Percentiles rank a stretch among this genome's conserved stretches.
Evolutionary conservation across 2,113 vertebrate species (phyloP).

Genomic region (Epinephelus moara): DNA sequence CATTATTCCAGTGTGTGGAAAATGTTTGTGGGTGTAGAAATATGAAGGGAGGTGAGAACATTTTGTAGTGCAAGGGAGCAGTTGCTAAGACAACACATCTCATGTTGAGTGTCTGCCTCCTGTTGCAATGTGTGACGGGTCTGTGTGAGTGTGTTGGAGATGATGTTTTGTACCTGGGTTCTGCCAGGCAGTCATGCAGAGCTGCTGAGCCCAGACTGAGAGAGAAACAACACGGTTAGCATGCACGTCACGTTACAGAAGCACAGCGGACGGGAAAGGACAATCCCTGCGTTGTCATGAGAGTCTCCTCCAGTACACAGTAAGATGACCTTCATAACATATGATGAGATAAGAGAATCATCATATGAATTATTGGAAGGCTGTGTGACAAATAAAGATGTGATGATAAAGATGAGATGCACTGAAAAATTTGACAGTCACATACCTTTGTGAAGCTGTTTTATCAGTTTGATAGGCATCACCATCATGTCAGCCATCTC

Average conservation of each 20-base stretch:
- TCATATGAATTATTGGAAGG: background rate
- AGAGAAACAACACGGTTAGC: conserved; percentile 67
- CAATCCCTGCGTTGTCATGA: background rate
- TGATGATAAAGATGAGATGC: background rate
- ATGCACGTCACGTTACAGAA: conserved; percentile 1
- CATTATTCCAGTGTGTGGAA: background rate
- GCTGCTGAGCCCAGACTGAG: conserved; percentile 76
- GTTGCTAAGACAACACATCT: too few relatives aligned
- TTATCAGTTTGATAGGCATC: background rate
- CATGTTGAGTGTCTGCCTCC: background rate
- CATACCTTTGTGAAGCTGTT: background rate
- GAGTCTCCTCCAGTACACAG: background rate
- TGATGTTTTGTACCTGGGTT: conserved; percentile 60
- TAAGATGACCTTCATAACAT: background rate
- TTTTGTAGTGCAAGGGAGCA: too few relatives aligned
- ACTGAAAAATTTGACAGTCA: background rate
- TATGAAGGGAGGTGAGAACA: background rate
- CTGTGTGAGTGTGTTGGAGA: background rate
- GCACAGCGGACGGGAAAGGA: background rate
- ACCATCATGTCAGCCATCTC: background rate
- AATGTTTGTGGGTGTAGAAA: background rate
- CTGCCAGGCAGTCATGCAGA: conserved; percentile 59
- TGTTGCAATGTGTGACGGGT: background rate
- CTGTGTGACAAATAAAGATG: background rate
- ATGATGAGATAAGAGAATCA: background rate